Evolutionary conservation across 2,113 vertebrate genomes (phyloP).

Genomic region (Ctenodactylus gundi): DNA sequence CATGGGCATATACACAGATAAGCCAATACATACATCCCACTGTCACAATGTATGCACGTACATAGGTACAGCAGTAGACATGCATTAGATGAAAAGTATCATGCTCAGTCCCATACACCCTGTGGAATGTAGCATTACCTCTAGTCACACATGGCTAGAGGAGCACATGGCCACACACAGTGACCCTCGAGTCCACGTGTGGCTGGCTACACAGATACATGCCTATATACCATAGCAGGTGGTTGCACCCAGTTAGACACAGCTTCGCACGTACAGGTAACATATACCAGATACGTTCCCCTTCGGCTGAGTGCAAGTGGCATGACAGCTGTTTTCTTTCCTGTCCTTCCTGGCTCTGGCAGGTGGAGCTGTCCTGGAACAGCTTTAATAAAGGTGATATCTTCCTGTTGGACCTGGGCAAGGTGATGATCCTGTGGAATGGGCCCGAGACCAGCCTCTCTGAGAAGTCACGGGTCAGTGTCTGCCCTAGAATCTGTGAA

Average conservation of each 20-base stretch:
- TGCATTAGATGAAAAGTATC: background rate
- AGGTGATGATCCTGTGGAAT: constrained; percentile 91
- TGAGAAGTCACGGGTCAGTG: constrained; percentile 60
- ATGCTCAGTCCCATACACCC: fast-evolving
- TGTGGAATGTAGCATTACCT: background rate
- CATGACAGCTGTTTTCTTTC: no score
- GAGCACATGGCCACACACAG: background rate
- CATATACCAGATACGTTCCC: background rate
- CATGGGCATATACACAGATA: background rate
- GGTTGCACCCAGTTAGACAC: background rate
- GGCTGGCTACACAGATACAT: background rate
- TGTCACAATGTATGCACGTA: fast-evolving
- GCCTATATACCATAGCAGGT: fast-evolving
- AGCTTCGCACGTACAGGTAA: background rate
- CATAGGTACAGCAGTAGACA: background rate
- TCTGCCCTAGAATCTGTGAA: background rate
- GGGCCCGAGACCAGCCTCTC: constrained; percentile 87
- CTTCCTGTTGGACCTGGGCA: constrained; percentile 91
- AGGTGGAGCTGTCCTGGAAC: constrained; percentile 91
- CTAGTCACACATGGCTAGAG: background rate
- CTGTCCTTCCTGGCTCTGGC: background rate
- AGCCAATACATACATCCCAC: fast-evolving
- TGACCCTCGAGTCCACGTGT: background rate
- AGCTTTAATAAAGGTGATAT: constrained; percentile 90
- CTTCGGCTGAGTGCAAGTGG: background rate